phyloP scores from a whole-genome alignment of 2,888 invertebrate genomes.

The Quadroppia sp. region DNA sequence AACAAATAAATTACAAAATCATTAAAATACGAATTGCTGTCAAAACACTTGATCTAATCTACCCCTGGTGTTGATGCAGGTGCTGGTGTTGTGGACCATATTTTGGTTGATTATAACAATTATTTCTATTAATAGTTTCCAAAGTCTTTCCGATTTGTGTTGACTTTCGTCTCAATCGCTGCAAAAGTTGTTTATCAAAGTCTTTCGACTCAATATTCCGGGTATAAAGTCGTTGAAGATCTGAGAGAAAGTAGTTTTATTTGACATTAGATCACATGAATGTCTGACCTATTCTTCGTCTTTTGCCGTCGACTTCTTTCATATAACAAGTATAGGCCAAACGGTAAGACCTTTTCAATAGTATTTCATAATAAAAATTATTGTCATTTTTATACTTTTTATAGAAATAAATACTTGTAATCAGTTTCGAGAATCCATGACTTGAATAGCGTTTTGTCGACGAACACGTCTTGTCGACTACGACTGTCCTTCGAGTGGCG shows the following conservation, averaged over 20 bases:
- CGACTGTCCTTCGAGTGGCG: background rate
- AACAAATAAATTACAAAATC: too few relatives aligned
- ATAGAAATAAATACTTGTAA: background rate
- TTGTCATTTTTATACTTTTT: too few relatives aligned
- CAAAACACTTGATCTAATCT: too few relatives aligned
- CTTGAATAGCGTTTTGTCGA: background rate
- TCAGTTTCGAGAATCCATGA: constrained; percentile 18
- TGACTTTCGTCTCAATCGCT: background rate
- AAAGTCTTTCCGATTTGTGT: constrained; percentile 5
- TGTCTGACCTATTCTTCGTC: background rate
- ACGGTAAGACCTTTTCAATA: background rate
- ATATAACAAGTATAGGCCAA: constrained; percentile 26
- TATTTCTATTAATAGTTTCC: background rate
- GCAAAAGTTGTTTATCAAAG: background rate
- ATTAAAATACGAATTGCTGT: too few relatives aligned
- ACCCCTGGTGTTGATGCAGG: too few relatives aligned
- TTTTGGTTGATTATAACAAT: background rate
- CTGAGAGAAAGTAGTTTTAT: background rate
- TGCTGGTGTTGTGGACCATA: too few relatives aligned
- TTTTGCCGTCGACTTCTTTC: background rate
- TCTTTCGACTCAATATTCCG: constrained; percentile 7
- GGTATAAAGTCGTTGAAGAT: constrained; percentile 5
- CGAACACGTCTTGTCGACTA: background rate
- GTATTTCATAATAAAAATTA: too few relatives aligned
- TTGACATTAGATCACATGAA: background rate